Percentiles rank a stretch among this genome's conserved stretches.
Conservation (phyloP, 1,140 invertebrate species). For the Solen grandis region DNA sequence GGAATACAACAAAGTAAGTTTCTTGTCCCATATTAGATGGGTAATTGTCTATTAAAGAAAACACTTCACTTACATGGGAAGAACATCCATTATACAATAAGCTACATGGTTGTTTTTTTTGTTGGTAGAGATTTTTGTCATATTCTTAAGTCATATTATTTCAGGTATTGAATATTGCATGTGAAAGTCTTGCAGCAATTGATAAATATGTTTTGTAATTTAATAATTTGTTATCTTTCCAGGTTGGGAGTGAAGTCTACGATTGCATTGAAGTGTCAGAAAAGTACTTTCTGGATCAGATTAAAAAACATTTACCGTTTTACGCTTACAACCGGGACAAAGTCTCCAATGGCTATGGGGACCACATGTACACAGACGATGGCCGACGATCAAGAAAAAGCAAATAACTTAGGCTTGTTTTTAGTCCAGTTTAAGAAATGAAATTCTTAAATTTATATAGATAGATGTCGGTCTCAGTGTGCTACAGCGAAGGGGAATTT, state of each 20-base stretch:
- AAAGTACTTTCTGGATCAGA: conserved; percentile 66
- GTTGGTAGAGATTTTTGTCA: neutral
- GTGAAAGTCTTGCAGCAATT: too few relatives aligned
- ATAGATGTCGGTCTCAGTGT: neutral
- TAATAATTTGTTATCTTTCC: too few relatives aligned
- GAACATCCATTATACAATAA: neutral
- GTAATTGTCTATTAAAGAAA: neutral
- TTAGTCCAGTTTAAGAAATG: too few relatives aligned
- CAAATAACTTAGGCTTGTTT: too few relatives aligned
- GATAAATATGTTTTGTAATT: too few relatives aligned
- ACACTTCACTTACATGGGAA: neutral
- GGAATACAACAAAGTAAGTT: conserved; percentile 72
- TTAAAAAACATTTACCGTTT: conserved; percentile 63
- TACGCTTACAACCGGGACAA: conserved; percentile 61
- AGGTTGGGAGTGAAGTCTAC: conserved; percentile 71
- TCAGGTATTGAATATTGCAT: too few relatives aligned
- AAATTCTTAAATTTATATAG: neutral
- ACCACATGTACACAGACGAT: conserved; percentile 36
- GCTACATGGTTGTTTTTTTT: neutral
- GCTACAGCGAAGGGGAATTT: neutral
- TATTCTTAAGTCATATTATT: too few relatives aligned
- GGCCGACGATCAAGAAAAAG: conserved; percentile 32
- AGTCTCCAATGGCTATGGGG: conserved; percentile 45
- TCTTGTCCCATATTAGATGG: neutral
- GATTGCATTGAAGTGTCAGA: conserved; percentile 69